Conservation (phyloP, 1,140 invertebrate genomes). For the Hypothenemus hampei region DNA sequence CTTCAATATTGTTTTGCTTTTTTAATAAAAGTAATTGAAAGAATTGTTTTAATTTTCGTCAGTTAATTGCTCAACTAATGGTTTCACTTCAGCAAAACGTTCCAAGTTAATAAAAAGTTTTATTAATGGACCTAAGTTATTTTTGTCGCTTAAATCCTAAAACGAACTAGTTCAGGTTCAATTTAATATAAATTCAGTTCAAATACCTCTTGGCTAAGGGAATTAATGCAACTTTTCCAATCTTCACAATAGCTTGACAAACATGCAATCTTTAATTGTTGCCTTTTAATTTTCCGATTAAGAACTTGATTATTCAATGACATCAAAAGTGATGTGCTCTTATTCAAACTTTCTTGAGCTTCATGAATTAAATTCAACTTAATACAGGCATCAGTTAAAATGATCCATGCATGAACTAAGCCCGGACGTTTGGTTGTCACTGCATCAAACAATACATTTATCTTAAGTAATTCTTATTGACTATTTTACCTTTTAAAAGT, state of each 20-base stretch:
- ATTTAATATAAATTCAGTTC: neutral
- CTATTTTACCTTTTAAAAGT: slow-evolving; percentile 35
- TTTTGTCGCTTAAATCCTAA: slow-evolving; percentile 1
- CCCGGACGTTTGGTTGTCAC: slow-evolving; percentile 34
- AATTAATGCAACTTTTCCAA: slow-evolving; percentile 42
- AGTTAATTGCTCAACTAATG: slow-evolving; percentile 17
- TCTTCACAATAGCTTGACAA: slow-evolving; percentile 46
- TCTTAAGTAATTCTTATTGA: no score
- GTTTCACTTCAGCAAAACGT: slow-evolving; percentile 28
- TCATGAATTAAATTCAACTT: slow-evolving; percentile 56
- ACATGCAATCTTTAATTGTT: slow-evolving; percentile 15
- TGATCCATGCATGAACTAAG: slow-evolving; percentile 47
- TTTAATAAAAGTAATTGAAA: slow-evolving; percentile 42
- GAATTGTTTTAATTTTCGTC: slow-evolving; percentile 18
- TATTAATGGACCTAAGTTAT: slow-evolving; percentile 23
- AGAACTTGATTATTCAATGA: slow-evolving; percentile 23
- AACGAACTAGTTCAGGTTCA: neutral
- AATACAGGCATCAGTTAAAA: slow-evolving; percentile 50
- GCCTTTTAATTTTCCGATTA: slow-evolving; percentile 5
- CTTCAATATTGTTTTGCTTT: slow-evolving; percentile 50
- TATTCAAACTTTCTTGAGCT: slow-evolving; percentile 45
- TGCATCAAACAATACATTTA: slow-evolving; percentile 10
- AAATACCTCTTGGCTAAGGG: slow-evolving; percentile 31
- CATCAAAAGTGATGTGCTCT: slow-evolving; percentile 34
- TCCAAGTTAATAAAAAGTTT: slow-evolving; percentile 35